Conservation (phyloP, 1,140 invertebrate genomes). For the Meteorus sp. region DNA sequence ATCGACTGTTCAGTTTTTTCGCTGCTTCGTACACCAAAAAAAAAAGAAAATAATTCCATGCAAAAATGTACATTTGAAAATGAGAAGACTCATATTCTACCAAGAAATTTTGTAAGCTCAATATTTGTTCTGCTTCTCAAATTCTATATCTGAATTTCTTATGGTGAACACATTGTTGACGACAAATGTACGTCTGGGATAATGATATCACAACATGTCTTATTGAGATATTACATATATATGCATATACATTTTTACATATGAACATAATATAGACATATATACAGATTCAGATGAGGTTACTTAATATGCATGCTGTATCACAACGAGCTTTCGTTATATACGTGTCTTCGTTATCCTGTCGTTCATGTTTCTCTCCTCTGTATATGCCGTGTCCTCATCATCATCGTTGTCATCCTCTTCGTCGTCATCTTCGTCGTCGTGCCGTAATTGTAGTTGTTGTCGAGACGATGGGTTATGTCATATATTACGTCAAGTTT, state of each 20-base stretch:
- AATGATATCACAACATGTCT: neutral
- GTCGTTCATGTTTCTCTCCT: slow-evolving; percentile 25
- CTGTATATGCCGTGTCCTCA: slow-evolving; percentile 17
- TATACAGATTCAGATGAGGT: slow-evolving; percentile 26
- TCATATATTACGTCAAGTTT: slow-evolving; percentile 1
- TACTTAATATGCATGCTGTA: slow-evolving; percentile 31
- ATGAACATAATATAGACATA: slow-evolving; percentile 7
- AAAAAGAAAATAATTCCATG: too few species aligned
- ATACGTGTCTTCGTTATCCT: slow-evolving; percentile 32
- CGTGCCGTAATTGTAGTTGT: neutral
- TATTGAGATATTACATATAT: slow-evolving; percentile 1
- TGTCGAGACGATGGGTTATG: neutral
- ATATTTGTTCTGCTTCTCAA: too few species aligned
- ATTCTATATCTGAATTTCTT: too few species aligned
- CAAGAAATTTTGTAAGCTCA: too few species aligned
- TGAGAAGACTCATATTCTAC: too few species aligned
- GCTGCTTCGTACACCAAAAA: too few species aligned
- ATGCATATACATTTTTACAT: neutral
- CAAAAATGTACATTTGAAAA: too few species aligned
- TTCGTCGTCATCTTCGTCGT: neutral
- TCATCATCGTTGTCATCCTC: neutral
- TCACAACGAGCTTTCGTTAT: slow-evolving; percentile 28
- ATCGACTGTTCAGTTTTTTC: too few species aligned
- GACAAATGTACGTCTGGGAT: too few species aligned
- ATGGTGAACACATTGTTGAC: too few species aligned